Base-by-base conservation (phyloP, 2,113 vertebrate species). In the Prolemur simus region DNA sequence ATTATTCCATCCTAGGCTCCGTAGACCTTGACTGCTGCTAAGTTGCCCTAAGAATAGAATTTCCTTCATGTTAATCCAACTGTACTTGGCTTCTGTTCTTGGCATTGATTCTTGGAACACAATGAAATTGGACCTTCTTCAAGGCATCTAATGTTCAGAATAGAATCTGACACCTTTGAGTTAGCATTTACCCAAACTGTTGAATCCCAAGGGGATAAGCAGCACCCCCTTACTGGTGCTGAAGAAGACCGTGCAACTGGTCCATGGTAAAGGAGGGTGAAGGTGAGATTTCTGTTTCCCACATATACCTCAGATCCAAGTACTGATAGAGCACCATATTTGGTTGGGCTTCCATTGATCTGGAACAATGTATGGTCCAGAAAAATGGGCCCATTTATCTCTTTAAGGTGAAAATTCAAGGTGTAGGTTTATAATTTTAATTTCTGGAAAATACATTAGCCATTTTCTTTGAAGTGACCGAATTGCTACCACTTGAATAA, bases 41-140 rank as follows among this genome's bases (percentile, higher is more conserved):
- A 95, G 71, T 77, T 89, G 78, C 93, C 91, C 85, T 82, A 94
- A 91, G 95, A 96, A 98, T 91, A 95, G 93, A 96, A 96, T 95
- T 94, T 86, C 88, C 91, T 96, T 98, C 42, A 97, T 94, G 94
- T 96, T 71, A 66, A 39, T 97, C 96, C 96, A 96, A 83, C 81
- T 89, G 88, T 92, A 95, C 29, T 97, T 97, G 95, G 95, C 97
- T 96, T 86, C 56, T 68, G 13, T 78, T 94, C 37, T 71, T 97
- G 95, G 95, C 91, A 64, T 25, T 78, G 23, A 73, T 89, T 96
- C 68, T 37, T 97, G 95, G 88, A 97, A 92, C 60, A 77, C n/a
- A 94, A 60, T 95, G 71, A 96, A 94, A 73, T 64, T 95, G 93
- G 93, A 88, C 47, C 58, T 91, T 81, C 82, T 89, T 82, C 49